Conservation (phyloP, 2,113 vertebrate species). For the Neotoma lepida region DNA sequence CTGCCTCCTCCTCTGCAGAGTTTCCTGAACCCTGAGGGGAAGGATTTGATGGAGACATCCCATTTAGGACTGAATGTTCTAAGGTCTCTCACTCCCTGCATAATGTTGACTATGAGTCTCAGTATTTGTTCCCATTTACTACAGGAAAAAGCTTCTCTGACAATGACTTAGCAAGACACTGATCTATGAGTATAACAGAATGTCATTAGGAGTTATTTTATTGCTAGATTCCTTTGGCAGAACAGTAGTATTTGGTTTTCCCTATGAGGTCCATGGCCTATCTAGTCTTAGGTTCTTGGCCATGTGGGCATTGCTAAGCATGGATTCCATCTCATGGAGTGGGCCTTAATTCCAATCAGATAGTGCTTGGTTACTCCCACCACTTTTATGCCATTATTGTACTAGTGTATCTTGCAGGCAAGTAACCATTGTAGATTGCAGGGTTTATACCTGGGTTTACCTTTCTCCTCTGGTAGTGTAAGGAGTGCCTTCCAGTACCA, state of each 20-base stretch:
- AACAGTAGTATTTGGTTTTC: background rate
- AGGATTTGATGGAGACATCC: background rate
- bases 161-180: background rate
- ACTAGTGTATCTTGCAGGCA: background rate
- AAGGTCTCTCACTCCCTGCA: background rate
- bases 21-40: background rate
- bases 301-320: background rate
- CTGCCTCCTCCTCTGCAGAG: background rate
- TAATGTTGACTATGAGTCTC: background rate
- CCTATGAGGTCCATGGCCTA: background rate
- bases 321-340: background rate
- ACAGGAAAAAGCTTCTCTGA: background rate
- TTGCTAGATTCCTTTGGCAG: background rate
- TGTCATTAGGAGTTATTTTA: background rate
- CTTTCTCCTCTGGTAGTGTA: background rate
- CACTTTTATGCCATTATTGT: background rate
- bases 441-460: background rate
- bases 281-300: background rate
- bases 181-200: background rate
- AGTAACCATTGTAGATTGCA: background rate
- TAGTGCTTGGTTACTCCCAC: background rate
- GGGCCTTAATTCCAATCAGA: background rate
- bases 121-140: background rate
- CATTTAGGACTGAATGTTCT: background rate
- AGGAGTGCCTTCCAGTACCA: background rate